These are phyloP conservation scores for Thereva unica DNA, from an alignment of 2,888 invertebrate genomes.

Conservation along the genomic window DNA sequence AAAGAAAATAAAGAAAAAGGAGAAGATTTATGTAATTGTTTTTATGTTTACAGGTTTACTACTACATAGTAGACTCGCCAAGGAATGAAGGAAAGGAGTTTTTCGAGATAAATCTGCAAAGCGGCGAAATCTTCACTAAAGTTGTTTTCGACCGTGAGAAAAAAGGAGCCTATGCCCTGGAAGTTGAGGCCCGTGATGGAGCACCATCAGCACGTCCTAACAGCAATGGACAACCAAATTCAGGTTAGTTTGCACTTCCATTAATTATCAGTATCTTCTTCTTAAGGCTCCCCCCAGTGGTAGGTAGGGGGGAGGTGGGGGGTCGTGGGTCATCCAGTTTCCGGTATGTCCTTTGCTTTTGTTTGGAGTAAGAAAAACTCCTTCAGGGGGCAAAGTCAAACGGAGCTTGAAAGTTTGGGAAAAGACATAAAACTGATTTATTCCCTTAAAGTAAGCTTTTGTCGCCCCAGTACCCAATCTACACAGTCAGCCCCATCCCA, in stretches of 20 bases:
- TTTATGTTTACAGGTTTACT: constrained; percentile 74
- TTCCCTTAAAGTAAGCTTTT: constrained; percentile 9
- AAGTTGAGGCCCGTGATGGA: constrained; percentile 95
- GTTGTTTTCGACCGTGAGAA: constrained; percentile 97
- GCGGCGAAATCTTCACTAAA: constrained; percentile 94
- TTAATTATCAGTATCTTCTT: constrained; percentile 17
- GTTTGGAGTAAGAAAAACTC: constrained; percentile 6
- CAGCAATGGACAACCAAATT: constrained; percentile 91
- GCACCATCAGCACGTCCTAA: constrained; percentile 95
- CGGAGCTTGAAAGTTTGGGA: constrained; percentile 11
- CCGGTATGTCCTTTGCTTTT: background rate
- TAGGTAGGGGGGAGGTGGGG: too few relatives aligned
- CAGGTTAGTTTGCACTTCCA: constrained; percentile 66
- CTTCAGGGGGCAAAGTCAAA: constrained; percentile 12
- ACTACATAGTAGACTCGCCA: constrained; percentile 89
- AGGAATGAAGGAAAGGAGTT: constrained; percentile 93
- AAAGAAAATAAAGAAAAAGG: background rate
- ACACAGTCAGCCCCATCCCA: too few relatives aligned
- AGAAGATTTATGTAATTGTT: constrained; percentile 20
- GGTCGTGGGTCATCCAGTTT: background rate
- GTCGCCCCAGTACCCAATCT: background rate
- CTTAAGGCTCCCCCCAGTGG: constrained; percentile 2
- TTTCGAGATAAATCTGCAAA: constrained; percentile 94
- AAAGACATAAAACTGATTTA: constrained; percentile 29
- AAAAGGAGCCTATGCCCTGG: constrained; percentile 95